Conservation (phyloP, 2,113 vertebrate species). For the Seriola rivoliana region DNA sequence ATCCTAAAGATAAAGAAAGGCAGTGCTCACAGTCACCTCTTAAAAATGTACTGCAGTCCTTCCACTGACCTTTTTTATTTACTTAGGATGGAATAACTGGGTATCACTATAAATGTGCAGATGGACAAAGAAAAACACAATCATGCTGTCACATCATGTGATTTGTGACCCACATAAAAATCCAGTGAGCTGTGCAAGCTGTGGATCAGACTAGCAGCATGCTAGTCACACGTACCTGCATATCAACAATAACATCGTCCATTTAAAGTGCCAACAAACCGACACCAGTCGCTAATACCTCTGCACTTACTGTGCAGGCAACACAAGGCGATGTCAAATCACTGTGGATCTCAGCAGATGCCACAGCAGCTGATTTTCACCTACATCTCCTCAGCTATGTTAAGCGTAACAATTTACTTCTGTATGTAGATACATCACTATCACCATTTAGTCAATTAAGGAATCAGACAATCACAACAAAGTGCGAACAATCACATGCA, state of each 20-base stretch:
- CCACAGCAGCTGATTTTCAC: background rate
- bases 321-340: constrained; percentile 5
- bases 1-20: background rate
- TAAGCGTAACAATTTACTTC: background rate
- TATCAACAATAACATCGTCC: background rate
- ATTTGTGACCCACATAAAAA: constrained; percentile 4
- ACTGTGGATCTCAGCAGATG: background rate
- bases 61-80: background rate
- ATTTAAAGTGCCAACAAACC: background rate
- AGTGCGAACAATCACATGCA: background rate
- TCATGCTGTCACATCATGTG: background rate
- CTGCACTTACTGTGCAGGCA: background rate
- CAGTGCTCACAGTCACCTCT: background rate
- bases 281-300: background rate
- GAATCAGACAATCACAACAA: background rate
- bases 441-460: background rate
- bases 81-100: background rate
- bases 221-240: background rate
- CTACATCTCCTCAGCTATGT: background rate
- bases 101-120: background rate
- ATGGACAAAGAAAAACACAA: constrained; percentile 1
- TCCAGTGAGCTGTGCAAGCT: background rate
- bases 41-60: background rate
- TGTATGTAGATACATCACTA: background rate
- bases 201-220: background rate